phyloP scores from a whole-genome alignment of 2,797 vertebrate species.

The Gephyroberyx darwinii region DNA sequence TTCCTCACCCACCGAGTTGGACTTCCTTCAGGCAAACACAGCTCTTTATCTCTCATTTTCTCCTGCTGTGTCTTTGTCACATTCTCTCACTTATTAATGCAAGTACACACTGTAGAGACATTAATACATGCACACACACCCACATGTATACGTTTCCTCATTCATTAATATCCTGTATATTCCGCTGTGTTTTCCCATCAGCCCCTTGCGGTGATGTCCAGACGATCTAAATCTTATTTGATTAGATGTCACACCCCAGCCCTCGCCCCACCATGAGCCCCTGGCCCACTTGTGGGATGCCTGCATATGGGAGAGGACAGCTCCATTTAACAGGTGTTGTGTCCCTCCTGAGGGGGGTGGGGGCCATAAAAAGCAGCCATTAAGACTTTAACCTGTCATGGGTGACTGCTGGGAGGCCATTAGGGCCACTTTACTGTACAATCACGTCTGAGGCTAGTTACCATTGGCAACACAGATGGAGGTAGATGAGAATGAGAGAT shows the following conservation, averaged over 20 bases:
- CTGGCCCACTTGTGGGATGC: conserved; percentile 65
- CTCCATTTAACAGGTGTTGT: conserved; percentile 81
- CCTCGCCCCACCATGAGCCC: conserved; percentile 23
- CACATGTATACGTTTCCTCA: conserved; percentile 35
- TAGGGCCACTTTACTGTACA: conserved; percentile 80
- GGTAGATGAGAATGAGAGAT: conserved; percentile 60
- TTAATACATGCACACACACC: conserved; percentile 57
- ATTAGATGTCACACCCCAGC: conserved; percentile 53
- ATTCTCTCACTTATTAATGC: conserved; percentile 61
- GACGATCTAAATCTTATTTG: conserved; percentile 69
- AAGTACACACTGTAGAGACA: conserved; percentile 56
- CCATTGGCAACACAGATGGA: conserved; percentile 71
- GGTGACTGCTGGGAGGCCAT: conserved; percentile 80
- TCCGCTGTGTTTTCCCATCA: conserved; percentile 72
- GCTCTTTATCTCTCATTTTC: conserved; percentile 59
- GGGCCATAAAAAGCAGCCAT: conserved; percentile 77
- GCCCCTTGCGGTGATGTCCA: conserved; percentile 66
- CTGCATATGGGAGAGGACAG: conserved; percentile 49
- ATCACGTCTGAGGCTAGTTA: conserved; percentile 76
- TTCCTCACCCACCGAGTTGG: conserved; percentile 59
- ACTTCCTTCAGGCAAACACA: conserved; percentile 68
- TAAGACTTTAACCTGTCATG: conserved; percentile 83
- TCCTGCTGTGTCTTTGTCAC: conserved; percentile 70
- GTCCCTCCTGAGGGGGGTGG: conserved; percentile 64
- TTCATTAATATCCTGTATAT: conserved; percentile 61